A percentile compares a stretch with the other conserved stretches of the same genome.
Conservation (phyloP, 2,797 vertebrate species). For the Pangasius krempfi region DNA sequence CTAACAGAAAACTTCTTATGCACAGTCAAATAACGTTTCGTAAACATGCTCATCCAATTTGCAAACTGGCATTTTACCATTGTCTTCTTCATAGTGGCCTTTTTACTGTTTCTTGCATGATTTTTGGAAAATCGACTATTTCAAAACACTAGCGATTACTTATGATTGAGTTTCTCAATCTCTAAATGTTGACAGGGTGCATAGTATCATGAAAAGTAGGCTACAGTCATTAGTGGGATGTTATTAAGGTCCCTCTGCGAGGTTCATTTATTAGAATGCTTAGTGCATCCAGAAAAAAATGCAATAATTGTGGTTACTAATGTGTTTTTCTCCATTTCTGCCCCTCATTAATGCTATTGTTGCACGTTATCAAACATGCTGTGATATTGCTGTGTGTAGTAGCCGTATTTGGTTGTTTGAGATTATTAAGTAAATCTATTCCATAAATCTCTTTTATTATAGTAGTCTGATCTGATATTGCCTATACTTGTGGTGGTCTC, state of each 20-base stretch:
- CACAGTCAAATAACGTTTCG: background rate
- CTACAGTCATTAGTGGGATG: conserved; percentile 10
- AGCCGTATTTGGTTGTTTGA: background rate
- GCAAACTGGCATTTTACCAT: background rate
- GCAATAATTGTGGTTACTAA: background rate
- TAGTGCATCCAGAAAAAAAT: background rate
- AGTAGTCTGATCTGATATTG: background rate
- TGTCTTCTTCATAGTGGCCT: background rate
- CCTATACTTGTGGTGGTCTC: background rate
- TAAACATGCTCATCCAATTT: background rate
- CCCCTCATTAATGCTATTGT: background rate
- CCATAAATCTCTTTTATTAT: background rate
- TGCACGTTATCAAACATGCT: background rate
- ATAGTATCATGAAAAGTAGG: conserved; percentile 10
- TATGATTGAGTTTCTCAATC: background rate
- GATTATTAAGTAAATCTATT: background rate
- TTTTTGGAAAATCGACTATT: background rate
- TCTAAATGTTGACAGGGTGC: background rate
- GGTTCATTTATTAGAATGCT: background rate
- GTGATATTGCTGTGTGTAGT: background rate
- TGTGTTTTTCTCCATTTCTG: background rate
- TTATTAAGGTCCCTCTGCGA: background rate
- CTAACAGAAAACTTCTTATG: background rate
- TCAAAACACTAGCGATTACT: background rate
- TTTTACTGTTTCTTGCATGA: background rate